Conservation (phyloP, 2,888 invertebrate genomes). For the Limnephilus rhombicus region DNA sequence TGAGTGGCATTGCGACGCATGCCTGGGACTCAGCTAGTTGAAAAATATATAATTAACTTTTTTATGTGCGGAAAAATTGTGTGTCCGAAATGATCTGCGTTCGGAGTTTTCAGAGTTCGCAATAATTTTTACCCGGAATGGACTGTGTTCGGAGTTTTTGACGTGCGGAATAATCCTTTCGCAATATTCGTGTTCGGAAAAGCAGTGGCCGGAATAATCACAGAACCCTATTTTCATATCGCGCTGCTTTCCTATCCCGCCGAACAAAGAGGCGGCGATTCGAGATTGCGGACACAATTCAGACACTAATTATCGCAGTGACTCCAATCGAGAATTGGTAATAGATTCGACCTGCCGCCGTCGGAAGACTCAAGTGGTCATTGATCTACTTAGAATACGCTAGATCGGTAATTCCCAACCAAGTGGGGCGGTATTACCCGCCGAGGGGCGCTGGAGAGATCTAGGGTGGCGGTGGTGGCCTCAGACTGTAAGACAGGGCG, state of each 20-base stretch:
- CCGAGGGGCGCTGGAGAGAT: no score
- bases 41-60: no score
- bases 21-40: no score
- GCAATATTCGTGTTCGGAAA: no score
- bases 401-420: not conserved
- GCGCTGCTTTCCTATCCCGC: constrained; percentile 15
- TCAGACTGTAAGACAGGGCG: no score
- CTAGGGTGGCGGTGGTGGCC: no score
- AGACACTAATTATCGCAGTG: not conserved
- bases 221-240: not conserved
- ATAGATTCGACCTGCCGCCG: constrained; percentile 2
- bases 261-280: constrained; percentile 8
- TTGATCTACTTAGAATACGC: not conserved
- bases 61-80: no score
- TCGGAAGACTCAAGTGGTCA: not conserved
- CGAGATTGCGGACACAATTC: constrained; percentile 9
- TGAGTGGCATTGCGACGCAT: no score
- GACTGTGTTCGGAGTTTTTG: not conserved
- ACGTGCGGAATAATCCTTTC: not conserved
- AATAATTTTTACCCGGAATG: not conserved
- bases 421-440: not conserved
- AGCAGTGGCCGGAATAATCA: not conserved
- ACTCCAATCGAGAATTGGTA: constrained; percentile 6
- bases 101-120: no score
- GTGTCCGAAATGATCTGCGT: no score